These are phyloP conservation scores for Ephydatia muelleri DNA, from an alignment of 37 sponge, comb jelly and placozoan genomes.

Conservation along the genomic window DNA sequence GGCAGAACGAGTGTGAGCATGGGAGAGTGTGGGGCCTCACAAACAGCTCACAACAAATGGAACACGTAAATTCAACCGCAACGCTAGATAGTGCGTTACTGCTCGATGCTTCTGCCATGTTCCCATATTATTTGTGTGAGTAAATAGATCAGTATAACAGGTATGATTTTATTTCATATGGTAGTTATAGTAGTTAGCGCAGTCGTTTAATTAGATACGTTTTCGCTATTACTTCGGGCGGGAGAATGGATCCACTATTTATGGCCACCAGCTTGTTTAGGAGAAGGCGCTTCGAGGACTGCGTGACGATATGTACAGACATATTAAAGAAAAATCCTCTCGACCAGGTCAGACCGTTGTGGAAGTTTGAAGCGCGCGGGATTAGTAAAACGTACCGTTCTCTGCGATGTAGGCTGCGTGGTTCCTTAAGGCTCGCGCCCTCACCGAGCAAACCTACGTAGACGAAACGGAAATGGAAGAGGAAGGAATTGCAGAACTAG, in stretches of 20 bases:
- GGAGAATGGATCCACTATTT: slow-evolving; percentile 89
- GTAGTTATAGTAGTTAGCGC: too few species aligned
- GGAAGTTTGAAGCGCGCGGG: too few species aligned
- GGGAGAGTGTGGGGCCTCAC: slow-evolving; percentile 37
- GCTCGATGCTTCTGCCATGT: neutral
- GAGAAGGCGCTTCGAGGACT: slow-evolving; percentile 89
- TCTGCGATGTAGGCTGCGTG: slow-evolving; percentile 81
- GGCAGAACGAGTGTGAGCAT: slow-evolving; percentile 68
- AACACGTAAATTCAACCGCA: slow-evolving; percentile 52
- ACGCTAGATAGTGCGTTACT: neutral
- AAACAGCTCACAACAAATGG: slow-evolving; percentile 64
- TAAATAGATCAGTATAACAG: too few species aligned
- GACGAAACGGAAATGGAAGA: slow-evolving; percentile 97
- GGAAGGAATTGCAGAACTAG: slow-evolving; percentile 95
- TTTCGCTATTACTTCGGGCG: neutral
- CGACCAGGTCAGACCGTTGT: slow-evolving; percentile 75
- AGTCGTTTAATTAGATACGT: neutral
- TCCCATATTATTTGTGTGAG: too few species aligned
- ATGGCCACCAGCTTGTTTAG: slow-evolving; percentile 81
- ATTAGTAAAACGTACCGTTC: too few species aligned
- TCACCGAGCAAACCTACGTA: slow-evolving; percentile 96
- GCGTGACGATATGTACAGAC: slow-evolving; percentile 80
- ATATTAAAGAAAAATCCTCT: slow-evolving; percentile 89
- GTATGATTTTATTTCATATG: too few species aligned
- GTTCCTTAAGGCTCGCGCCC: slow-evolving; percentile 92